Conservation (phyloP, 2,888 invertebrate genomes). For the Rhopalosiphum nymphaeae region DNA sequence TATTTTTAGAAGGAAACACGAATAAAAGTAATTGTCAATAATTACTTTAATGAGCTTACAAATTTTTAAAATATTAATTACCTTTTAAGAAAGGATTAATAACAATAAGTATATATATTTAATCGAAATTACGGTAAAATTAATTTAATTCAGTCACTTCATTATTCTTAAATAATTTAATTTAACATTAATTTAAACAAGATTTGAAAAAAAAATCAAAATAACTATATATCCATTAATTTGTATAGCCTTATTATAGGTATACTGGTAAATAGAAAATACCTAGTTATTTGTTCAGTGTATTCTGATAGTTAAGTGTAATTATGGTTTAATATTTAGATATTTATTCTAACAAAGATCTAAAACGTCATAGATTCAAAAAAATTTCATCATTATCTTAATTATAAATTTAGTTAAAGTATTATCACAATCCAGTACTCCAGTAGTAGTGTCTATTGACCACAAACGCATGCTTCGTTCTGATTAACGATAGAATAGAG, state of each 20-base stretch:
- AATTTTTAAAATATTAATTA: not conserved
- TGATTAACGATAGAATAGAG: not conserved
- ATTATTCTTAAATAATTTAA: not conserved
- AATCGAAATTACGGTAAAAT: not conserved
- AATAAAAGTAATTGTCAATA: not conserved
- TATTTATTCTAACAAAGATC: not conserved
- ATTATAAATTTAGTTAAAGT: not conserved
- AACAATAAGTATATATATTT: not conserved
- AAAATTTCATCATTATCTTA: not conserved
- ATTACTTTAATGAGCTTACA: not conserved
- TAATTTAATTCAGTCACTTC: not conserved
- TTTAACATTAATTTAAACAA: not conserved
- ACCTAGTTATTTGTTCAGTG: not conserved
- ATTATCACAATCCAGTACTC: not conserved
- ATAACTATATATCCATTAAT: not conserved
- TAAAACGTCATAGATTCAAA: not conserved
- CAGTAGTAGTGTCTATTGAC: not conserved
- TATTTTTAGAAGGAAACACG: not conserved
- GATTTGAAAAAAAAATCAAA: not conserved
- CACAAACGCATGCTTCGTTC: too few species aligned
- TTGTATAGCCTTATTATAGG: not conserved
- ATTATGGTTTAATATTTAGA: not conserved
- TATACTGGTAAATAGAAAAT: not conserved
- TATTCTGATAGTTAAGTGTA: not conserved
- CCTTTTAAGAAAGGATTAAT: not conserved